Evolutionary conservation across 2,888 invertebrate genomes (phyloP).

Genomic region (Drosophila bunnanda): DNA sequence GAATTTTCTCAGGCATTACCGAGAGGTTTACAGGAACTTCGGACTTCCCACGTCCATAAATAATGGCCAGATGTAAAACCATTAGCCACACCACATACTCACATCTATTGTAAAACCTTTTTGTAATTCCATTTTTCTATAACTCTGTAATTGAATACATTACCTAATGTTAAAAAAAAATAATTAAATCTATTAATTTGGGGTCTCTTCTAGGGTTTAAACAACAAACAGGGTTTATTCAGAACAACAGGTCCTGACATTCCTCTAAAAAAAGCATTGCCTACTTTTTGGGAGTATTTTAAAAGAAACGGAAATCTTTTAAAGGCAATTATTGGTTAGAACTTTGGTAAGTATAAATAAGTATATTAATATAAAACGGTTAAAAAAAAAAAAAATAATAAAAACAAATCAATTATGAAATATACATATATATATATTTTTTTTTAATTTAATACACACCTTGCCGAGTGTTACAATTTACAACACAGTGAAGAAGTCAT

Average conservation of each 20-base stretch:
- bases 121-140: constrained; percentile 61
- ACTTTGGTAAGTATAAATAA: too few relatives aligned
- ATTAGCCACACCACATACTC: constrained; percentile 36
- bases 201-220: neutral
- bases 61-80: constrained; percentile 70
- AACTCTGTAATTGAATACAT: constrained; percentile 55
- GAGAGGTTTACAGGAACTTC: constrained; percentile 17
- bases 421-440: too few relatives aligned
- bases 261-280: neutral
- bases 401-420: too few relatives aligned
- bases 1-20: neutral
- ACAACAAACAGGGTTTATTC: neutral
- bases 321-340: neutral
- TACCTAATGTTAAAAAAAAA: constrained; percentile 10
- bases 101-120: constrained; percentile 39
- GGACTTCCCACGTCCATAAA: constrained; percentile 36
- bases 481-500: too few relatives aligned
- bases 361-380: too few relatives aligned
- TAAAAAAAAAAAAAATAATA: too few relatives aligned
- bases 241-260: neutral
- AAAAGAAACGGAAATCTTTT: too few relatives aligned
- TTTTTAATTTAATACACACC: too few relatives aligned
- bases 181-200: neutral
- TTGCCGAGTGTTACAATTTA: too few relatives aligned
- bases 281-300: neutral